Conservation (phyloP, 2,113 vertebrate species). For the Tachysurus fulvidraco region DNA sequence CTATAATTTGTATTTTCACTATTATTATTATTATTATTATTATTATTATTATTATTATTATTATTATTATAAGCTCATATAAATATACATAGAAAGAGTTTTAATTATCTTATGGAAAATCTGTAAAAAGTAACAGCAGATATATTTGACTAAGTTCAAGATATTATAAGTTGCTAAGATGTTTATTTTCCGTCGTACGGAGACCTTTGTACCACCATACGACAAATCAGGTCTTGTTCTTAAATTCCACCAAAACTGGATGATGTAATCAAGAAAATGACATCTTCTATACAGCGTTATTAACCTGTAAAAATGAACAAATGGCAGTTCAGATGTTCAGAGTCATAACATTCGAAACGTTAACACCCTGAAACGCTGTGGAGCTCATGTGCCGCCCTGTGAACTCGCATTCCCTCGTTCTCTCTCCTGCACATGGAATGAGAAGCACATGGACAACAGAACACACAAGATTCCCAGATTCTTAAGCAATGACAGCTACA, state of each 20-base stretch:
- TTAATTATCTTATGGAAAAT: too few species aligned
- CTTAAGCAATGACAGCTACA: conserved; percentile 61
- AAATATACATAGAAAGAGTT: too few species aligned
- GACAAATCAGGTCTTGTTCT: too few species aligned
- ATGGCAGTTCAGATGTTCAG: conserved; percentile 17
- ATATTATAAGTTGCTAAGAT: too few species aligned
- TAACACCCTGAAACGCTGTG: neutral
- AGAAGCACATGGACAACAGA: conserved; percentile 62
- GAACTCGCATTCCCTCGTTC: conserved; percentile 1
- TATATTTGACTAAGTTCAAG: too few species aligned
- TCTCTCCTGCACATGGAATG: conserved; percentile 48
- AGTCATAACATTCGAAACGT: neutral
- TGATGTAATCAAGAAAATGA: neutral
- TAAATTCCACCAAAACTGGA: neutral
- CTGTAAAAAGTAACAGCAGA: too few species aligned
- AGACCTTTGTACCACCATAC: neutral
- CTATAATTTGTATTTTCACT: too few species aligned
- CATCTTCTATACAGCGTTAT: neutral
- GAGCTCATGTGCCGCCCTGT: neutral
- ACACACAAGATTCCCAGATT: conserved; percentile 52
- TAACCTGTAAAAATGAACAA: neutral
- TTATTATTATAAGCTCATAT: neutral
- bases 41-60: too few species aligned
- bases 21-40: too few species aligned
- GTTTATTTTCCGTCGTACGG: neutral